A percentile compares a stretch with the other conserved stretches of the same genome.
Conservation (phyloP, 2,888 invertebrate species). For the Cephus spinipes region DNA sequence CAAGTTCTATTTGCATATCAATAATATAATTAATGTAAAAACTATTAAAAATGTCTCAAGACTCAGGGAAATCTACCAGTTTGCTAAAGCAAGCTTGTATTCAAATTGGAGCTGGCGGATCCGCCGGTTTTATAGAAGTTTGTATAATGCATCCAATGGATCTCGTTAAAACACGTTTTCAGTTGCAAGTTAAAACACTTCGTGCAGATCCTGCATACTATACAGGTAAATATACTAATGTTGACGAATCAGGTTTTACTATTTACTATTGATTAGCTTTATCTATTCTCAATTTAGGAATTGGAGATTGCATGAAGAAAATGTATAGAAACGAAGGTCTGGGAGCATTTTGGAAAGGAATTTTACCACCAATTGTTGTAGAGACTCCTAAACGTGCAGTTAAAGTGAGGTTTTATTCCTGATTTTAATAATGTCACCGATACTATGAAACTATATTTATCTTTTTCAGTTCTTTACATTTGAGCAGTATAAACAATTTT, state of each 20-base stretch:
- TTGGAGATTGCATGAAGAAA: conserved; percentile 88
- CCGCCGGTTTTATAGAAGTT: conserved; percentile 92
- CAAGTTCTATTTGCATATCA: neutral
- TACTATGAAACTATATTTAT: conserved; percentile 11
- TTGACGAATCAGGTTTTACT: neutral
- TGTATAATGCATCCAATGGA: conserved; percentile 97
- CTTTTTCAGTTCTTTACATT: conserved; percentile 84
- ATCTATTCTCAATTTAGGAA: conserved; percentile 69
- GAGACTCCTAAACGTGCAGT: conserved; percentile 96
- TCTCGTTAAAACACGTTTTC: conserved; percentile 90
- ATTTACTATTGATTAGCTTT: neutral
- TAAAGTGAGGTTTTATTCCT: conserved; percentile 70
- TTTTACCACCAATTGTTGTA: conserved; percentile 90
- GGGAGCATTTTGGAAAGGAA: conserved; percentile 92
- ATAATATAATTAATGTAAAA: neutral
- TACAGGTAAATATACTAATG: conserved; percentile 46
- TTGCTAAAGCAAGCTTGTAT: conserved; percentile 78
- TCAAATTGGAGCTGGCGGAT: conserved; percentile 89
- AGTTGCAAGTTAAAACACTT: conserved; percentile 74
- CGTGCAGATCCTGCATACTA: conserved; percentile 59
- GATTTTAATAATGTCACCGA: neutral
- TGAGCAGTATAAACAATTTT: conserved; percentile 91
- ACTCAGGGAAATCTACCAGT: conserved; percentile 22
- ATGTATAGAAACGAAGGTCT: conserved; percentile 90
- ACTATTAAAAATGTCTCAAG: conserved; percentile 26